Evolutionary conservation across 23 tunicate species (phyloP).

Genomic region (Trididemnum clinides): DNA sequence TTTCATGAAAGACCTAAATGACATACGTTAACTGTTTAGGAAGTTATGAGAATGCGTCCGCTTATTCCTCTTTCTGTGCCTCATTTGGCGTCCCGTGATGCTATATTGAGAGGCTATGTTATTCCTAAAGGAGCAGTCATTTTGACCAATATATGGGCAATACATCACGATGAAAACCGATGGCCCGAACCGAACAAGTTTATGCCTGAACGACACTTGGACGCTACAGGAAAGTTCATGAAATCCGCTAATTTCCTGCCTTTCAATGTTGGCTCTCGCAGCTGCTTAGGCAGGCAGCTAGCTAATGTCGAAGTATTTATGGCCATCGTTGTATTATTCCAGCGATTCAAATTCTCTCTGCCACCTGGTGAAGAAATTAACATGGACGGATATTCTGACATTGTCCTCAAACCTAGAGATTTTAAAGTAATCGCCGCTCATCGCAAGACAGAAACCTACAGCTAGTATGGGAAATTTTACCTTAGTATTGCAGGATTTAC

Average conservation of each 20-base stretch:
- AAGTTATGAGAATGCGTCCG: slow-evolving; percentile 56
- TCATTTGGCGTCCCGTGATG: slow-evolving; percentile 34
- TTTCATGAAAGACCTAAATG: no score
- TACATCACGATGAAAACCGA: slow-evolving; percentile 45
- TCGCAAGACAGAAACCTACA: no score
- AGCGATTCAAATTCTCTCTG: slow-evolving; percentile 36
- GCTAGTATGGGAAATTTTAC: no score
- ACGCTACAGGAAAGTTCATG: slow-evolving; percentile 59
- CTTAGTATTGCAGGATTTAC: no score
- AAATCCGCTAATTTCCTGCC: slow-evolving; percentile 51
- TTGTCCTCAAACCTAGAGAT: slow-evolving; percentile 25
- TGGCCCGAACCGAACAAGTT: slow-evolving; percentile 77
- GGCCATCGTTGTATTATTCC: slow-evolving; percentile 33
- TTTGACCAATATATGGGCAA: slow-evolving; percentile 46
- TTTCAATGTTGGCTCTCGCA: slow-evolving; percentile 58
- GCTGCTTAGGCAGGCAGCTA: slow-evolving; percentile 61
- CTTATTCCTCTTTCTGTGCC: slow-evolving; percentile 52
- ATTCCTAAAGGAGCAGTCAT: slow-evolving; percentile 55
- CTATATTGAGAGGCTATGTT: slow-evolving; percentile 46
- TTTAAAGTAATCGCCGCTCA: no score
- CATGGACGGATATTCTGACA: slow-evolving; percentile 55
- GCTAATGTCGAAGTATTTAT: slow-evolving; percentile 75
- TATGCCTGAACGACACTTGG: slow-evolving; percentile 59
- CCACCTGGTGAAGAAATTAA: slow-evolving; percentile 27
- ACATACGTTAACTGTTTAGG: slow-evolving; percentile 42